Base-by-base conservation (phyloP, 2,797 vertebrate species). In the Enteromius treurensis region DNA sequence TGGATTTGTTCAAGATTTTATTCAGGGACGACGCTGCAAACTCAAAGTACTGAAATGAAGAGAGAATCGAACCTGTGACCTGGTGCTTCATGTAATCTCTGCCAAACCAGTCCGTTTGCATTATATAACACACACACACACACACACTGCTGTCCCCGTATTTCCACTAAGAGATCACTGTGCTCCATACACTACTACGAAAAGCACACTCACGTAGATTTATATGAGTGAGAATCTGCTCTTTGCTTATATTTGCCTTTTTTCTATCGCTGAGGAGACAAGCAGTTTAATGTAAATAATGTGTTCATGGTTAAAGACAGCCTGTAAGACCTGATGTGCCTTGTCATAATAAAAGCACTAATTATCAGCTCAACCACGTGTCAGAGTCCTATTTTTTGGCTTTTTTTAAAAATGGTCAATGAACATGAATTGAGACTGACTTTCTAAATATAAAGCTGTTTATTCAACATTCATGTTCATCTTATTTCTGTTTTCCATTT, bases 321-420 rank as follows among this genome's bases (percentile, higher is more conserved):
- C 70, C 77, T 84, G 88, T 88, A 84, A 83, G 86, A 89, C 88
- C 86, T 86, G 76, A 91, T 90, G 92, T 93, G 92, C 93, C 92
- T 94, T 94, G 89, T 47, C 76, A 84, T 89, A 91, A 81, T 86
- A 83, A 86, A 86, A 76, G 32, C 80, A 68, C 80, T 80, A 84
- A 79, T 69, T 23, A 79, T 79, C 82, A 75, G 51, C 60, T 71
- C 3, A 80, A 13, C 45, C 65, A 0, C 29, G 58, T 79, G 42
- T 77, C 29, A 1, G 71, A 53, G 29, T 15, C 0, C 1, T 62
- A 60, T 71, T 70, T 62, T 17, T 68, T 51, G 1, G 55, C 7
- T 21, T 60, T 19, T 47, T 40, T 6, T 11, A 32, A 23, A 15
- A 71, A 34, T 64, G 60, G 14, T 17, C 14, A 64, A 8, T 32